A percentile compares a stretch with the other conserved stretches of the same genome.
Conservation (phyloP, 2,797 vertebrate species). For the Acipenser ruthenus region DNA sequence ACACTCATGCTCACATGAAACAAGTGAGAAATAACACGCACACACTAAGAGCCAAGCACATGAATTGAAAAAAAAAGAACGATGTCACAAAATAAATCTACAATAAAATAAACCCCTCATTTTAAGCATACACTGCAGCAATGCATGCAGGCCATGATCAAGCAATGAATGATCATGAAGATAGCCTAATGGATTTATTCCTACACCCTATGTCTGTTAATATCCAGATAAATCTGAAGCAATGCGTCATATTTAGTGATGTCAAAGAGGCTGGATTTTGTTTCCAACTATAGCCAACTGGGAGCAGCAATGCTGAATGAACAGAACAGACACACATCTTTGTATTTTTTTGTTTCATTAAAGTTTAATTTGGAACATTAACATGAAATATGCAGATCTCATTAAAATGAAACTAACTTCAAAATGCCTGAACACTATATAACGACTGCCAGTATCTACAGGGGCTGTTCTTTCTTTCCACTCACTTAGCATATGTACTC, state of each 20-base stretch:
- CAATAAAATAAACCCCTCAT: background rate
- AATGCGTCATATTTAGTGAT: background rate
- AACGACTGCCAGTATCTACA: too few species aligned
- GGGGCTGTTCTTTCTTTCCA: too few species aligned
- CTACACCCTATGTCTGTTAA: background rate
- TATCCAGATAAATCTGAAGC: background rate
- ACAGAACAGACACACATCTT: background rate
- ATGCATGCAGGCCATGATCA: background rate
- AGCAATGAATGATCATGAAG: background rate
- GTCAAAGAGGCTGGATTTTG: background rate
- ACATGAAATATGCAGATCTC: background rate
- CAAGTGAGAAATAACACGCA: conserved; percentile 21
- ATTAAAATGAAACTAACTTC: too few species aligned
- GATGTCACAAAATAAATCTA: background rate
- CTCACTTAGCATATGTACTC: too few species aligned
- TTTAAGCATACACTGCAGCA: background rate
- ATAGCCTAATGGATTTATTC: background rate
- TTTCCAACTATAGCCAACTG: background rate
- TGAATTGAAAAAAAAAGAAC: background rate
- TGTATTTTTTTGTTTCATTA: background rate
- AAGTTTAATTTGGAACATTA: background rate
- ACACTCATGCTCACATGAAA: conserved; percentile 30
- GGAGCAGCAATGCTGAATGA: background rate
- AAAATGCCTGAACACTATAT: too few species aligned
- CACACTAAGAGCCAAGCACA: background rate